phyloP scores from a whole-genome alignment of 2,113 vertebrate species.

The Scomber scombrus region DNA sequence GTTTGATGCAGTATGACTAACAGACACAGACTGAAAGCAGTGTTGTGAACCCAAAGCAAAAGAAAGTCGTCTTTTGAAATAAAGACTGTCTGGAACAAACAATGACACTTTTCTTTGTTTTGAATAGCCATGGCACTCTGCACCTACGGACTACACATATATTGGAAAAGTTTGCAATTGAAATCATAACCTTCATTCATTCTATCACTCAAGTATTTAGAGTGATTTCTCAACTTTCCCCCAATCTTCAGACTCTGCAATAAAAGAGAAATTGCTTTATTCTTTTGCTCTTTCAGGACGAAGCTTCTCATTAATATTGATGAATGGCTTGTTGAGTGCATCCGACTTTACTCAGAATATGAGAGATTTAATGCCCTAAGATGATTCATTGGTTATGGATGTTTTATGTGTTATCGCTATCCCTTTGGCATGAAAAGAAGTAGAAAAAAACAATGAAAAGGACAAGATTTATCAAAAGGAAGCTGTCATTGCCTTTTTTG shows the following conservation, averaged over 20 bases:
- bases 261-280: conserved; percentile 10
- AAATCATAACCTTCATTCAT: conserved; percentile 3
- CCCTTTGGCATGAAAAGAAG: conserved; percentile 18
- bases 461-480: conserved; percentile 21
- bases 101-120: conserved; percentile 12
- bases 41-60: conserved; percentile 30
- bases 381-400: conserved; percentile 31
- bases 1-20: conserved; percentile 39
- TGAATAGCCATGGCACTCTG: conserved; percentile 12
- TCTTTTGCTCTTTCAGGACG: conserved; percentile 19
- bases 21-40: conserved; percentile 12
- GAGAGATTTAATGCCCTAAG: conserved; percentile 5
- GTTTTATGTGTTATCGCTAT: conserved; percentile 25
- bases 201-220: conserved; percentile 6
- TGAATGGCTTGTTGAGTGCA: conserved; percentile 33
- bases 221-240: conserved; percentile 21
- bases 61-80: neutral
- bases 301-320: conserved; percentile 38
- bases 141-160: conserved; percentile 12
- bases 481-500: conserved; percentile 15
- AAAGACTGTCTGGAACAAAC: conserved; percentile 5
- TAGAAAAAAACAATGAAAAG: neutral
- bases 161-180: conserved; percentile 26
- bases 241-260: conserved; percentile 9
- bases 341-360: conserved; percentile 25